Percentiles rank a stretch among this genome's conserved stretches.
Conservation (phyloP, 2,888 invertebrate genomes). For the Eilema depressum region DNA sequence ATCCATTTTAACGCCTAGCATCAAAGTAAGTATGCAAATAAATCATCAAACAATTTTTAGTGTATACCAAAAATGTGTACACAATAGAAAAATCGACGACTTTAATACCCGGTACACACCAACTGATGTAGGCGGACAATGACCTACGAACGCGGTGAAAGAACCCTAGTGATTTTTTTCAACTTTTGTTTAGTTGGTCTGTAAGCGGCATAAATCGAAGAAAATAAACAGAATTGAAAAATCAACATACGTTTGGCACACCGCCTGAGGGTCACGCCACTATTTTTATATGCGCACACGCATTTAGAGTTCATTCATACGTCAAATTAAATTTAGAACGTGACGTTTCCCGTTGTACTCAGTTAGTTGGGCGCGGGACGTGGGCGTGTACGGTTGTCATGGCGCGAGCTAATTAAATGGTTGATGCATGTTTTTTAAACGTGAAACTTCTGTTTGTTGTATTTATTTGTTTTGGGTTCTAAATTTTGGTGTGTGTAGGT, state of each 20-base stretch:
- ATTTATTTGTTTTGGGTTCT: slow-evolving; percentile 12
- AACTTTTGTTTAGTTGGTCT: neutral
- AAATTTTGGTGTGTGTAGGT: neutral
- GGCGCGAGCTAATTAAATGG: slow-evolving; percentile 13
- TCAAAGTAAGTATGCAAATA: slow-evolving; percentile 44
- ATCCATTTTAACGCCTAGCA: slow-evolving; percentile 17
- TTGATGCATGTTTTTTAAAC: slow-evolving; percentile 10
- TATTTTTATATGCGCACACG: slow-evolving; percentile 72
- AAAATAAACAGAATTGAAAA: slow-evolving; percentile 29
- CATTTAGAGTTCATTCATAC: slow-evolving; percentile 82
- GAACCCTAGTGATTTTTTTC: neutral
- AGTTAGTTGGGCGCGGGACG: slow-evolving; percentile 52
- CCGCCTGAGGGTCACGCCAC: slow-evolving; percentile 66
- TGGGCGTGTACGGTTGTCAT: slow-evolving; percentile 61
- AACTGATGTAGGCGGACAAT: neutral
- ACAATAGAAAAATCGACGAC: neutral
- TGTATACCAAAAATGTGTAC: slow-evolving; percentile 17
- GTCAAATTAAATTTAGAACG: slow-evolving; percentile 69
- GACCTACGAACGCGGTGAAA: neutral
- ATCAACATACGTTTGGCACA: slow-evolving; percentile 52
- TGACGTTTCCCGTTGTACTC: slow-evolving; percentile 57
- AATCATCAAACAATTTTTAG: slow-evolving; percentile 28
- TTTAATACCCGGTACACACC: neutral
- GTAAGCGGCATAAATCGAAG: neutral
- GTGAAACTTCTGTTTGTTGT: slow-evolving; percentile 5